Percentiles rank a stretch among this genome's conserved stretches.
Evolutionary conservation across 2,113 vertebrate species (phyloP).

Genomic region (Chrysemys picta): DNA sequence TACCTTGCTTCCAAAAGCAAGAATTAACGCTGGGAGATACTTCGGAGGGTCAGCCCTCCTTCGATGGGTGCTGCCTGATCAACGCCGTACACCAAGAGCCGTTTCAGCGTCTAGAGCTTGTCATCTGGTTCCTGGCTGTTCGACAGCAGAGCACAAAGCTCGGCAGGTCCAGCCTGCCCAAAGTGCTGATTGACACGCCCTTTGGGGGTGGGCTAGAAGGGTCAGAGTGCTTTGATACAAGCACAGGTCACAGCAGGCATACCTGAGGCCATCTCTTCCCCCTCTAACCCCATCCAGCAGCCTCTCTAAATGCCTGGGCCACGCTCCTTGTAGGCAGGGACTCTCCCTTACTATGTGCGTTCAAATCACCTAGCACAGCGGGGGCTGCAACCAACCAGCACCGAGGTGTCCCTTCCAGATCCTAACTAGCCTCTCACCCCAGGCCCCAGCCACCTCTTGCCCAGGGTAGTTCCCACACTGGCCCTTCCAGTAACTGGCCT

Average conservation of each 20-base stretch:
- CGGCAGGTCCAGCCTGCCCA: background rate
- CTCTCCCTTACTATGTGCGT: background rate
- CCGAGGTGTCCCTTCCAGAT: background rate
- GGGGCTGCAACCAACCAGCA: background rate
- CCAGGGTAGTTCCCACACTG: background rate
- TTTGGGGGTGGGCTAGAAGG: accelerated
- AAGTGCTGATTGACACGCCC: background rate
- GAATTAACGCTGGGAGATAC: background rate
- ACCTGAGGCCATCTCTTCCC: background rate
- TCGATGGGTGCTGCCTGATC: background rate
- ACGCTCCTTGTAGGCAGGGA: background rate
- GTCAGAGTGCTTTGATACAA: background rate
- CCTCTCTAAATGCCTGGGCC: background rate
- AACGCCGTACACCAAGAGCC: background rate
- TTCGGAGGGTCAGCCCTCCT: background rate
- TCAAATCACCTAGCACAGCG: background rate
- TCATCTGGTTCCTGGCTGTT: background rate
- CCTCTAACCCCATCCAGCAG: background rate
- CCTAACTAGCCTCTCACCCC: background rate
- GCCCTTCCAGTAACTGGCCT: background rate
- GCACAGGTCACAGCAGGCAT: background rate
- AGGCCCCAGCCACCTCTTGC: too few species aligned
- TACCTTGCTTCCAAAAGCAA: background rate
- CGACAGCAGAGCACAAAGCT: background rate
- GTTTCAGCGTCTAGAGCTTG: background rate